A percentile compares a stretch with the other conserved stretches of the same genome.
These are phyloP conservation scores for Conus betulinus DNA, from an alignment of 1,140 invertebrate species.

Conservation along the genomic window DNA sequence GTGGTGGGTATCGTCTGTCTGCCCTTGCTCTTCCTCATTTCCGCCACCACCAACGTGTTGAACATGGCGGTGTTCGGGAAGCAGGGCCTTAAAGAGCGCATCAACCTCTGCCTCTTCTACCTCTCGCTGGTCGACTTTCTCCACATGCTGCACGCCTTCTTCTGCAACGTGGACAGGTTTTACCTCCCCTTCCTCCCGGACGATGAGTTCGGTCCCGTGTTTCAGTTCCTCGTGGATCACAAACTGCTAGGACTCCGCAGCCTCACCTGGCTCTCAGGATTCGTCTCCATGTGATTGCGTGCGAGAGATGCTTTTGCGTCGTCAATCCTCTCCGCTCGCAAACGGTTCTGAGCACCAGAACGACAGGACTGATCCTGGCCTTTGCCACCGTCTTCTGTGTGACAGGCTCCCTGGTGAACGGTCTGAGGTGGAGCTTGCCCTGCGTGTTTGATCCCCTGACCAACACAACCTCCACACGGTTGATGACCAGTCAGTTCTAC, in stretches of 20 bases:
- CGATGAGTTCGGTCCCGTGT: not conserved
- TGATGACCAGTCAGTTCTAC: constrained; percentile 10
- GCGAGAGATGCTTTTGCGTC: constrained; percentile 23
- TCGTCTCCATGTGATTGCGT: not conserved
- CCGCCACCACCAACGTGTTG: not conserved
- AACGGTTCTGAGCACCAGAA: constrained; percentile 13
- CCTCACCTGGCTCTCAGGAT: not conserved
- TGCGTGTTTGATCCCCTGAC: constrained; percentile 1
- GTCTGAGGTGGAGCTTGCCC: not conserved
- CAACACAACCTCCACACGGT: not conserved
- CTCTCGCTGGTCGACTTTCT: constrained; percentile 1
- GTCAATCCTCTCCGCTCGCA: constrained; percentile 2
- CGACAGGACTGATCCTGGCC: constrained; percentile 3
- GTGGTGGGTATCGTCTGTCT: not conserved
- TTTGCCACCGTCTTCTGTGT: not conserved
- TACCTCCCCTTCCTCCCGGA: not conserved
- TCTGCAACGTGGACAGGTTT: not conserved
- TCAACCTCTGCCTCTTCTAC: constrained; percentile 18
- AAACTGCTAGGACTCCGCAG: not conserved
- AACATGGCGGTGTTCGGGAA: constrained; percentile 8
- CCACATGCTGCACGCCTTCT: not conserved
- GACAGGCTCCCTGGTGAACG: not conserved
- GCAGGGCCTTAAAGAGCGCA: not conserved
- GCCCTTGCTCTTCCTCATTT: not conserved
- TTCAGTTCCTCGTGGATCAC: not conserved